phyloP scores from a whole-genome alignment of 2,888 invertebrate genomes.

The Hyposoter dolosus region DNA sequence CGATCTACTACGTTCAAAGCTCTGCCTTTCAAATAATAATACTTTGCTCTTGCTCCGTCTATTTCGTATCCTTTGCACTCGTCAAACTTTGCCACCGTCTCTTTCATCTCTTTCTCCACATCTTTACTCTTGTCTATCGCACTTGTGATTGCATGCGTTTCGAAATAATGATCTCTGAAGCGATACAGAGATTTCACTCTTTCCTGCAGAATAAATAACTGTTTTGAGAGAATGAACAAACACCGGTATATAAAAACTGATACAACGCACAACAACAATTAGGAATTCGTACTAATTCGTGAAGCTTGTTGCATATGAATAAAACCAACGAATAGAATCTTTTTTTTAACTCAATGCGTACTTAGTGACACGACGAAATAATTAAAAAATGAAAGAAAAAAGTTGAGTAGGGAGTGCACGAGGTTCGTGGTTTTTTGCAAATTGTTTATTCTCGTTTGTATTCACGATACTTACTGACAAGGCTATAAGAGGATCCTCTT shows the following conservation, averaged over 20 bases:
- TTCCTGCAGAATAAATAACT: constrained; percentile 85
- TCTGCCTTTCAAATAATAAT: constrained; percentile 90
- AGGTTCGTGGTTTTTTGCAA: background rate
- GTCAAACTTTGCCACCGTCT: constrained; percentile 88
- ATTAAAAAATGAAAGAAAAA: background rate
- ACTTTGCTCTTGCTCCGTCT: constrained; percentile 86
- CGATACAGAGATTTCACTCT: constrained; percentile 88
- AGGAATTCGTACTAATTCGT: background rate
- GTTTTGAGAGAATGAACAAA: background rate
- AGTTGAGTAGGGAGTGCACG: background rate
- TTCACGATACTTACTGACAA: constrained; percentile 78
- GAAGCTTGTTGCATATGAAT: background rate
- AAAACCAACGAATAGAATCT: background rate
- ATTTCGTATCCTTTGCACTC: constrained; percentile 88
- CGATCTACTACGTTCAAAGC: constrained; percentile 90
- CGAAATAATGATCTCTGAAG: constrained; percentile 93
- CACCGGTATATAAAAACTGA: background rate
- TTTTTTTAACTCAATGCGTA: background rate
- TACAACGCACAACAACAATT: background rate
- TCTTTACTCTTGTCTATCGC: constrained; percentile 89
- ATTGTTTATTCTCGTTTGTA: constrained; percentile 14
- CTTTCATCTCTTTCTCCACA: constrained; percentile 88
- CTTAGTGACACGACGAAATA: background rate
- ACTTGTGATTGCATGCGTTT: constrained; percentile 89
- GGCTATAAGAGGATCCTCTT: constrained; percentile 83